These are phyloP conservation scores for Montifringilla adamsi DNA, from an alignment of 2,113 vertebrate species.

Conservation along the genomic window DNA sequence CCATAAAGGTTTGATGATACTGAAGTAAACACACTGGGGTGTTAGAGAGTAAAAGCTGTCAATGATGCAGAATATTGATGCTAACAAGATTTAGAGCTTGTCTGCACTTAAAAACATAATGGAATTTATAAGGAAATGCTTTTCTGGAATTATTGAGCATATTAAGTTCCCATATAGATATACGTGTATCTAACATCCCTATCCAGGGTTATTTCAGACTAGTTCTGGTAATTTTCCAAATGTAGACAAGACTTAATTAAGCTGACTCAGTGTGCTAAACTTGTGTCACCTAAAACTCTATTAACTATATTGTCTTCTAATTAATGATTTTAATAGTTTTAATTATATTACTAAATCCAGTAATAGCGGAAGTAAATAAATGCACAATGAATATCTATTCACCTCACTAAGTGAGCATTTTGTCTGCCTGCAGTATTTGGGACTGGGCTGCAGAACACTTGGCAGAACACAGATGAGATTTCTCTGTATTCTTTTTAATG, in stretches of 20 bases:
- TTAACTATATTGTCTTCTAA: constrained; percentile 7
- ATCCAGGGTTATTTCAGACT: background rate
- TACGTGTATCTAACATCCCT: background rate
- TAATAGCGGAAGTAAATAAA: constrained; percentile 31
- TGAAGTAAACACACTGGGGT: background rate
- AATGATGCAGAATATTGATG: background rate
- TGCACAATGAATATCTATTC: constrained; percentile 17
- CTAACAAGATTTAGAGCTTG: background rate
- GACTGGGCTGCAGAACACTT: background rate
- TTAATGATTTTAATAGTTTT: constrained; percentile 30
- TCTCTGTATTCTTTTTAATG: background rate
- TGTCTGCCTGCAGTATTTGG: background rate
- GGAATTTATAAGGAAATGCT: background rate
- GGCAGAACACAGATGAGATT: background rate
- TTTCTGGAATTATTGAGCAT: background rate
- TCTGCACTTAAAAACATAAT: background rate
- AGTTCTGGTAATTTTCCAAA: background rate
- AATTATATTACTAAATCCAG: constrained; percentile 7
- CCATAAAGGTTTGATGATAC: background rate
- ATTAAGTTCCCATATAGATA: background rate
- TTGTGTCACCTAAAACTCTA: background rate
- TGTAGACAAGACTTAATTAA: background rate
- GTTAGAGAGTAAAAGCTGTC: background rate
- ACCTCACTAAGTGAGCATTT: background rate
- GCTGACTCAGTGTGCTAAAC: constrained; percentile 6